A percentile compares a stretch with the other conserved stretches of the same genome.
Evolutionary conservation across 2,888 invertebrate genomes (phyloP).

Genomic region (Drosophila ustulata): DNA sequence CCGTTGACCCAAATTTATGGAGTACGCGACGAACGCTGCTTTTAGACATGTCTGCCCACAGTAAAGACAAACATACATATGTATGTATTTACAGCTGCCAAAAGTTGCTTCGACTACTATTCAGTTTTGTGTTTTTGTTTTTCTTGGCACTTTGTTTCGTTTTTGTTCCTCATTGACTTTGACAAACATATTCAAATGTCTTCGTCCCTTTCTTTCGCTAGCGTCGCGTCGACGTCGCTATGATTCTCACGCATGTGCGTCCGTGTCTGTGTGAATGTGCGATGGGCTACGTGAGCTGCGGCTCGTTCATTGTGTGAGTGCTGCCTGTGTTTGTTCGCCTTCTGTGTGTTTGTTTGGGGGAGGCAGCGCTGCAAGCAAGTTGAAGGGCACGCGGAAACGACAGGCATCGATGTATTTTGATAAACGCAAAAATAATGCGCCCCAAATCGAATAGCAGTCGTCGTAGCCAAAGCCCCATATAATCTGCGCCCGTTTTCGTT

Average conservation of each 20-base stretch:
- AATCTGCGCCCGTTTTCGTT: constrained; percentile 16
- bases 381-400: constrained; percentile 65
- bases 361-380: constrained; percentile 30
- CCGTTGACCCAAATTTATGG: constrained; percentile 69
- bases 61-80: background rate
- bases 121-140: constrained; percentile 8
- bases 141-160: constrained; percentile 22
- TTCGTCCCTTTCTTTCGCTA: constrained; percentile 4
- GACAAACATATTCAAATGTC: constrained; percentile 39
- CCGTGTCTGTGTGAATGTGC: constrained; percentile 20
- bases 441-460: constrained; percentile 10
- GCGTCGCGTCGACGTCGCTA: constrained; percentile 20
- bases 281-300: constrained; percentile 74
- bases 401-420: constrained; percentile 27
- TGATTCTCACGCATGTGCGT: constrained; percentile 38
- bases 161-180: constrained; percentile 34
- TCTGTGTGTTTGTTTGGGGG: constrained; percentile 26
- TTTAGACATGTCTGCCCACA: constrained; percentile 2
- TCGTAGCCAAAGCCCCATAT: constrained; percentile 9
- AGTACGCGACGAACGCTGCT: constrained; percentile 12
- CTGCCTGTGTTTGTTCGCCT: constrained; percentile 18
- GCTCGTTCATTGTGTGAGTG: constrained; percentile 64
- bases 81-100: constrained; percentile 33
- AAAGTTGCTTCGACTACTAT: constrained; percentile 14
- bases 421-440: constrained; percentile 34